A percentile compares a stretch with the other conserved stretches of the same genome.
Conservation (phyloP, 2,113 vertebrate genomes). For the Benthochromis sp. region DNA sequence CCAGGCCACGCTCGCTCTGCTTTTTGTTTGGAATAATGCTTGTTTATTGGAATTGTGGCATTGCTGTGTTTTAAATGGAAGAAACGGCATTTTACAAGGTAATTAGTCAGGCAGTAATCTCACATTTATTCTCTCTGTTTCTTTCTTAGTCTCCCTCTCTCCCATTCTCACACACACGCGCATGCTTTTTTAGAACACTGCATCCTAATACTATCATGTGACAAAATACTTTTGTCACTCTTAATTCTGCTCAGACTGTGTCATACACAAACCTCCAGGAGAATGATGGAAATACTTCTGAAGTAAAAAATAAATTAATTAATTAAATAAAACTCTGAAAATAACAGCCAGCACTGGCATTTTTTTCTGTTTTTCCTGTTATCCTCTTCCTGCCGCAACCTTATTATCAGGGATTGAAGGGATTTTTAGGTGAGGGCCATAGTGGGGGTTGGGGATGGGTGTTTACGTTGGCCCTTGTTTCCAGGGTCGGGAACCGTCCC, state of each 20-base stretch:
- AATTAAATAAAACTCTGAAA: not conserved
- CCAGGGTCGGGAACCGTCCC: conserved; percentile 69
- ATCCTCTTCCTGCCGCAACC: not conserved
- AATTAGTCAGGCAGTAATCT: conserved; percentile 61
- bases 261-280: not conserved
- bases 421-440: conserved; percentile 43
- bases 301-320: fast-evolving
- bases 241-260: not conserved
- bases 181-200: not conserved
- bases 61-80: conserved; percentile 58
- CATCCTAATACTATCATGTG: conserved; percentile 39
- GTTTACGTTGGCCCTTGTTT: conserved; percentile 78
- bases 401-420: conserved; percentile 35
- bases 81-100: conserved; percentile 54
- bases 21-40: conserved; percentile 50
- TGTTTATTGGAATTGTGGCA: conserved; percentile 58
- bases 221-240: conserved; percentile 35
- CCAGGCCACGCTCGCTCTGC: conserved; percentile 14
- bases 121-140: not conserved
- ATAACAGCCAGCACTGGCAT: not conserved
- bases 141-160: not conserved
- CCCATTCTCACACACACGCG: fast-evolving
- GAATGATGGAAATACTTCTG: not conserved
- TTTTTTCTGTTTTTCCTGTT: not conserved
- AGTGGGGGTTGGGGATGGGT: conserved; percentile 55